Evolutionary conservation across 2,797 vertebrate genomes (phyloP), one percentile per base, ranked within the genome.

Genomic region (Rhabdomys pumilio): DNA sequence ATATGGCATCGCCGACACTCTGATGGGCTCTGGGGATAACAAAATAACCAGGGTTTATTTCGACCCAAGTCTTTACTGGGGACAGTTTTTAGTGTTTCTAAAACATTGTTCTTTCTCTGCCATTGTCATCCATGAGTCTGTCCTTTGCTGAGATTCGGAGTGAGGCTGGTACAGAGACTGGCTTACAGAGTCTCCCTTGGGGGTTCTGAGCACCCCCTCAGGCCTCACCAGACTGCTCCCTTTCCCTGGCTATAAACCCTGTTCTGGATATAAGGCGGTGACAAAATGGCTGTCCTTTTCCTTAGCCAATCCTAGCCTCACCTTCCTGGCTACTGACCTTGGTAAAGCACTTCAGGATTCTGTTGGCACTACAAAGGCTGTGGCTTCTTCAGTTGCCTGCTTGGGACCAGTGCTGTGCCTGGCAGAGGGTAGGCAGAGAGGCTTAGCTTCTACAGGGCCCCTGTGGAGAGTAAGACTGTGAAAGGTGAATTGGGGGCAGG

Each of bases 21-120:
- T 20, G 47, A 50, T 26, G 20, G 38, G 20, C 29, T 73, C 38
- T 31, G 24, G 38, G 14, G 22, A 47, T 77, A 84, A 72, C 20
- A 67, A 82, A 47, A 8, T 44, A 26, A 38, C 11, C 15, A 31
- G 63, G 38, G 44, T 17, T 67, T 63, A 19, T 11, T 55, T 73
- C 38, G 38, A 75, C 50, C 67, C 47, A 57, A 63, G 29, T 85
- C 93, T 96, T 89, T n/a, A 73, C 29, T 85, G 19, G 53, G 87
- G 81, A 79, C 29, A 47, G 20, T 76, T 81, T 67, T 91, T 55
- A 55, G 14, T 61, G 14, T 89, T 79, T 79, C 77, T n/a, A 17
- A 41, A 55, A 67, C 8, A 47, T 47, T 7, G 4, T 44, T 50
- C 61, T n/a, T 47, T 19, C 9, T 13, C 24, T 76, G 83, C 26